Evolutionary conservation across 2,113 vertebrate species (phyloP), one percentile per base, ranked within the genome.

Genomic region (Indicator indicator): DNA sequence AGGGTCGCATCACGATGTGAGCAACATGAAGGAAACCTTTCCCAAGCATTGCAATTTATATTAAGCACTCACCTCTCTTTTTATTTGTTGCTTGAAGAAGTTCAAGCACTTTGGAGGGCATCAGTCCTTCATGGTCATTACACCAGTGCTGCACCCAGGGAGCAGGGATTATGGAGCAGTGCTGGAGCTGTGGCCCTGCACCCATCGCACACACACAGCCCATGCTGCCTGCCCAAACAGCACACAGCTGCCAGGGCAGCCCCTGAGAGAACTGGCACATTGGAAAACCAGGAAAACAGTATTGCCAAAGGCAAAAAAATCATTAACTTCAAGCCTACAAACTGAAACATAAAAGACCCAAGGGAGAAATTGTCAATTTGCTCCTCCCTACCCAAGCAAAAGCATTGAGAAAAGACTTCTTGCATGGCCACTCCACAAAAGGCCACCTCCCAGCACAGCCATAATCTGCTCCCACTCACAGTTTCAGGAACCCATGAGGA

Each of bases 391-490:
- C 26, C 36, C 40, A 3, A 67, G 42, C 2, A 6, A 80, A 23
- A 67, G 10, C 42, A 8, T 0, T 30, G 11, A 26, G 14, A 42
- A 65, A 62, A 70, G 23, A n/a, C 64, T 70, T 36, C 16, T n/a
- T 65, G 55, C 23, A 30, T 0, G 0, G 8, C 44, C 44, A 56
- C 54, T 32, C 4, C 1, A 30, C 20, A 46, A 86, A 59, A 42
- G 50, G 11, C 6, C 44, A 64, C 18, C 58, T 71, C 13, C 48
- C 1, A 1, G 8, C 8, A 14, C 38, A 79, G 21, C 33, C 58
- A 46, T 16, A 27, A 4, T 42, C 69, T 50, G 28, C 38, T 64
- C 9, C 27, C 11, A 16, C 15, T 59, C 6, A 1, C 44, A 4
- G 70, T 12, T 24, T 20, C 69, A 36, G 62, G n/a, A 91, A 40